Percentiles rank a stretch among this genome's conserved stretches.
phyloP scores from a whole-genome alignment of 2,113 vertebrate genomes.

The Malurus alboscapulatus region DNA sequence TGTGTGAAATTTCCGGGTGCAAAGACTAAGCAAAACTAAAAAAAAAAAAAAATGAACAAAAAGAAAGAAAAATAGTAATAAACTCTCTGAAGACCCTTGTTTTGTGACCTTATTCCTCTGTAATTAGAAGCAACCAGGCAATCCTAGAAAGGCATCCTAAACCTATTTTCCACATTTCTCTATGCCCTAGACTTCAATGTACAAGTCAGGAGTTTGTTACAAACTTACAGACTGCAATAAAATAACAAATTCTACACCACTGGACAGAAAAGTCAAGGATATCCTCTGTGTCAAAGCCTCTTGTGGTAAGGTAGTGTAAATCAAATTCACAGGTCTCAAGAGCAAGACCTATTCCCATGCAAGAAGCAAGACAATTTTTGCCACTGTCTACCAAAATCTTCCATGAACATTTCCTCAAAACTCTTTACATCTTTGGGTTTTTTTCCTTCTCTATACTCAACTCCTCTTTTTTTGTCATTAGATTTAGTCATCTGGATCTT shows the following conservation, averaged over 20 bases:
- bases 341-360: not conserved
- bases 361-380: not conserved
- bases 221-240: not conserved
- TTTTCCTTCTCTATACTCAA: not conserved
- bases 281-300: not conserved
- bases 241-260: not conserved
- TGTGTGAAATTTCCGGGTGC: not conserved
- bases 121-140: not conserved
- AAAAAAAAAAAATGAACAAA: not conserved
- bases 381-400: not conserved
- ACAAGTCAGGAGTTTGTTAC: not conserved
- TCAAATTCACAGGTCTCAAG: not conserved
- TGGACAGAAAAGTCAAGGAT: not conserved
- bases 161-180: not conserved
- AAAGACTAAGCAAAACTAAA: not conserved
- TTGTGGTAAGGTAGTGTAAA: not conserved
- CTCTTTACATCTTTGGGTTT: not conserved
- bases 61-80: not conserved
- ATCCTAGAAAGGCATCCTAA: not conserved
- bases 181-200: not conserved
- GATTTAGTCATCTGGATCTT: not conserved
- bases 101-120: not conserved
- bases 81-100: not conserved
- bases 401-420: not conserved
- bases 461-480: not conserved